A percentile compares a stretch with the other conserved stretches of the same genome.
phyloP scores from a whole-genome alignment of 2,797 vertebrate species.

The Trematomus bernacchii region DNA sequence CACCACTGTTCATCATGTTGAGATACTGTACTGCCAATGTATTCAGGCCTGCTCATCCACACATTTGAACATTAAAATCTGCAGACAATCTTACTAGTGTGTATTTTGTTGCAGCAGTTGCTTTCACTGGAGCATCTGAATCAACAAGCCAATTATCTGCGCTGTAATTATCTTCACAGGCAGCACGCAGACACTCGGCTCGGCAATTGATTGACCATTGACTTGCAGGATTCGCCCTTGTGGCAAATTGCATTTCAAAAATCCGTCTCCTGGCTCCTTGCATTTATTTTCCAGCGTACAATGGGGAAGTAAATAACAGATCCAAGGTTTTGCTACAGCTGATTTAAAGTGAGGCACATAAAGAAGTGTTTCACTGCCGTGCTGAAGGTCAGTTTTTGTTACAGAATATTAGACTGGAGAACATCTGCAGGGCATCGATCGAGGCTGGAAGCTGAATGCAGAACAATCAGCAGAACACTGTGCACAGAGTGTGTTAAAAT shows the following conservation, averaged over 20 bases:
- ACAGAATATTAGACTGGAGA: conserved; percentile 2
- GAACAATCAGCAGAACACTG: neutral
- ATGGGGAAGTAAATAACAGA: conserved; percentile 61
- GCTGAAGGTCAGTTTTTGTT: conserved; percentile 54
- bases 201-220: conserved; percentile 67
- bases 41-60: neutral
- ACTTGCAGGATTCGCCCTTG: conserved; percentile 58
- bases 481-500: neutral
- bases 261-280: conserved; percentile 38
- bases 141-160: conserved; percentile 53
- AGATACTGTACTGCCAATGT: neutral
- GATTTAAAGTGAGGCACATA: conserved; percentile 29
- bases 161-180: conserved; percentile 51
- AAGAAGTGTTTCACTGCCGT: conserved; percentile 13
- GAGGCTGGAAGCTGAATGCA: neutral
- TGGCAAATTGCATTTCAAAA: conserved; percentile 69
- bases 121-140: conserved; percentile 38
- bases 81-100: neutral
- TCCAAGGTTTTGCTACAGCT: conserved; percentile 34
- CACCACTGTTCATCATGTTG: neutral
- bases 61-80: conserved; percentile 2
- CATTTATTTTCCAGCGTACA: conserved; percentile 65
- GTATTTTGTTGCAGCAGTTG: conserved; percentile 8
- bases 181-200: conserved; percentile 37
- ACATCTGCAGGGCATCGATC: neutral